phyloP scores from a whole-genome alignment of 1,140 invertebrate species.

The Cecropterus lyciades region DNA sequence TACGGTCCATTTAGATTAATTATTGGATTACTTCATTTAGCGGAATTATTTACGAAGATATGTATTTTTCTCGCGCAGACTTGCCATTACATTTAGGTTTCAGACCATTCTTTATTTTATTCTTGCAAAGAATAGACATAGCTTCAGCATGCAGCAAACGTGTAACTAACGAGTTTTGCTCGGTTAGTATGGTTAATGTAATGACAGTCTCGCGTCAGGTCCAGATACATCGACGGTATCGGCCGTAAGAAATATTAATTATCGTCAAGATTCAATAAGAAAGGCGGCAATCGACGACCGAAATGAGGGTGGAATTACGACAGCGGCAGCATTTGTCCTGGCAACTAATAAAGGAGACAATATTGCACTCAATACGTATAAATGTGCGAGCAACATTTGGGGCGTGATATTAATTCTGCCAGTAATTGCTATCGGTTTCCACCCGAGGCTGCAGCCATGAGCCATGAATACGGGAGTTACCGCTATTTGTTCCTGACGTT shows the following conservation, averaged over 20 bases:
- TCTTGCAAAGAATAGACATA: background rate
- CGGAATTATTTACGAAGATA: constrained; percentile 64
- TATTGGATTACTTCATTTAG: constrained; percentile 84
- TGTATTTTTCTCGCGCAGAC: constrained; percentile 1
- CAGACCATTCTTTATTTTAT: background rate
- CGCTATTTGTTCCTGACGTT: constrained; percentile 83
- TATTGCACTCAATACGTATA: constrained; percentile 84
- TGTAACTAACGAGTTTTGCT: background rate
- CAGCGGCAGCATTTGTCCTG: constrained; percentile 77
- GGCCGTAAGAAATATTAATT: constrained; percentile 75
- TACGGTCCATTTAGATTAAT: constrained; percentile 84
- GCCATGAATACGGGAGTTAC: constrained; percentile 83
- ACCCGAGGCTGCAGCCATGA: constrained; percentile 77
- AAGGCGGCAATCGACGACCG: constrained; percentile 73
- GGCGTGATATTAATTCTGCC: constrained; percentile 83
- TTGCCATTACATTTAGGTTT: constrained; percentile 15
- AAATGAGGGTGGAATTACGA: constrained; percentile 79
- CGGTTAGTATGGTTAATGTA: background rate
- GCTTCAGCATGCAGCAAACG: too few species aligned
- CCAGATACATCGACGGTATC: constrained; percentile 21
- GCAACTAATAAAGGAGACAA: constrained; percentile 83
- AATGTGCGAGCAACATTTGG: constrained; percentile 82
- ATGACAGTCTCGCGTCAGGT: background rate
- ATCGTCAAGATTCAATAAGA: constrained; percentile 80
- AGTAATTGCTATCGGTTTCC: constrained; percentile 83